phyloP scores from a whole-genome alignment of 2,797 vertebrate genomes.

The Chaetophractus vellerosus region DNA sequence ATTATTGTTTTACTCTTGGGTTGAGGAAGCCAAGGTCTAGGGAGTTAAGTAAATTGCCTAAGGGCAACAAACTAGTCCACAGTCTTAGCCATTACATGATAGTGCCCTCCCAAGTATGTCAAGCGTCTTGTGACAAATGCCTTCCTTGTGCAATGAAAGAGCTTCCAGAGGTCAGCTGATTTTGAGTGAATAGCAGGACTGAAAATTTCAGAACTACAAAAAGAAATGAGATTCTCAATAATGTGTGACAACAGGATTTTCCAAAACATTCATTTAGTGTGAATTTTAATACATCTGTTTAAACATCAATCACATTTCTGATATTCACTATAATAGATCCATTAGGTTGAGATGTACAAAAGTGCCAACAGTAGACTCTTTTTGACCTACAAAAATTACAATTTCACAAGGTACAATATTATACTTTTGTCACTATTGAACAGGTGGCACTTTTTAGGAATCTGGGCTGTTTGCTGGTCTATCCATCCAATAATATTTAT shows the following conservation, averaged over 20 bases:
- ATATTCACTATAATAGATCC: neutral
- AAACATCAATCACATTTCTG: constrained; percentile 55
- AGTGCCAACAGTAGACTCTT: neutral
- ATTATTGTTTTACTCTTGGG: neutral
- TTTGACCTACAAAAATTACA: neutral
- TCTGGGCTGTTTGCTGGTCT: neutral
- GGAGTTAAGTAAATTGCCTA: neutral
- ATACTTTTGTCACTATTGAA: neutral
- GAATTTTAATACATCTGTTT: constrained; percentile 35
- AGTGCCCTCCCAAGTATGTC: neutral
- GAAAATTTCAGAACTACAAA: constrained; percentile 47
- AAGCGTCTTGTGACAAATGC: neutral
- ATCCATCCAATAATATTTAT: neutral
- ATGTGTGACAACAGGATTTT: neutral
- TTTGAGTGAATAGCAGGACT: neutral
- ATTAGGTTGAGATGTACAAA: neutral
- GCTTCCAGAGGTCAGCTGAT: constrained; percentile 15
- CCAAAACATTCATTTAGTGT: constrained; percentile 29
- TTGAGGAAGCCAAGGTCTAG: neutral
- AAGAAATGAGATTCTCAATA: constrained; percentile 53
- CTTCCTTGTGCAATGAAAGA: neutral
- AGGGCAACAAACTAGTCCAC: neutral
- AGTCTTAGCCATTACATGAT: neutral
- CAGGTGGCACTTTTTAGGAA: neutral
- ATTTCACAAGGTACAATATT: neutral